Conservation (phyloP, 2,113 vertebrate species). For the Brachypodius melanocephalos region DNA sequence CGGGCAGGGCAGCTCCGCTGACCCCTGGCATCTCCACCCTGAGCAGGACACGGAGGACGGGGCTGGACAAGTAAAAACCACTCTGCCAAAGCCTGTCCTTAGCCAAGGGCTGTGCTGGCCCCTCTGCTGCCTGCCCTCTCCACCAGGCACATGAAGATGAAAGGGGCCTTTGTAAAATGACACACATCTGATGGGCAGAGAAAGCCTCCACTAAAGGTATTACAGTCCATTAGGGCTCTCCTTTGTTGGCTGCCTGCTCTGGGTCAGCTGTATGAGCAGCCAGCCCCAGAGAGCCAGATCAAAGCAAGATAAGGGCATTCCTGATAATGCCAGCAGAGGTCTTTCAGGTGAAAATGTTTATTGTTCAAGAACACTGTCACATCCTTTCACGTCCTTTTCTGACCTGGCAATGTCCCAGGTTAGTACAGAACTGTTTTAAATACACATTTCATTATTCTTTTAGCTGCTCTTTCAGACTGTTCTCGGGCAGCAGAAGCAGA, state of each 20-base stretch:
- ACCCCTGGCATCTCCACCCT: accelerated
- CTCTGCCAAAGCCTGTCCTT: background rate
- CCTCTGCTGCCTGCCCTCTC: background rate
- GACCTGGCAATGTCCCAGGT: background rate
- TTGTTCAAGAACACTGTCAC: background rate
- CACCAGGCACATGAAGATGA: background rate
- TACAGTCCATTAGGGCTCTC: background rate
- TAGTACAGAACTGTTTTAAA: background rate
- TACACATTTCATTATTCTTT: background rate
- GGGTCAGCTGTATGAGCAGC: background rate
- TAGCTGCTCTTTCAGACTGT: background rate
- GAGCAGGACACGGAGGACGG: accelerated
- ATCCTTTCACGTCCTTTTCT: background rate
- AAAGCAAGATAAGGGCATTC: background rate
- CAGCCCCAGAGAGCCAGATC: background rate
- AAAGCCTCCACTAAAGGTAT: background rate
- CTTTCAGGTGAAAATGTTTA: slow-evolving; percentile 3
- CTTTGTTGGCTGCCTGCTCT: background rate
- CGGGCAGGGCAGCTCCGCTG: background rate
- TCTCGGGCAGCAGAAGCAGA: background rate
- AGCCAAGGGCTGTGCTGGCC: background rate
- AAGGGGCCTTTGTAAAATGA: background rate
- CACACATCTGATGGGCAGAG: background rate
- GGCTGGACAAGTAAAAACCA: background rate
- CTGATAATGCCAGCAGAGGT: background rate